These are phyloP conservation scores for Eudasyphora cyanicolor DNA, from an alignment of 2,888 invertebrate genomes.

Conservation along the genomic window DNA sequence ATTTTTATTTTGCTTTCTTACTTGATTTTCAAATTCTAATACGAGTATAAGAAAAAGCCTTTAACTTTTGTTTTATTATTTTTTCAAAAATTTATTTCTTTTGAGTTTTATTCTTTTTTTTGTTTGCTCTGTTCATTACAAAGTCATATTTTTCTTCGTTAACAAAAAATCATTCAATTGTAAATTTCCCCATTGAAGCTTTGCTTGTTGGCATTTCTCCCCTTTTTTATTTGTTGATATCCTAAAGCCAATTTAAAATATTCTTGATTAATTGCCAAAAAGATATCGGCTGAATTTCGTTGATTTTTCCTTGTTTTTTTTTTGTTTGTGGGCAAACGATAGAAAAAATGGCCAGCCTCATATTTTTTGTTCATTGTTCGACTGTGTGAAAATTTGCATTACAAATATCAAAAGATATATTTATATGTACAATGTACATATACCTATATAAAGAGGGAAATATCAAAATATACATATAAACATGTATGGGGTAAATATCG, in stretches of 20 bases:
- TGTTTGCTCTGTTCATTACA: not conserved
- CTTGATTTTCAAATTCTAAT: not conserved
- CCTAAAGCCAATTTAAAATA: constrained; percentile 66
- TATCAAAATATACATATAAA: too few relatives aligned
- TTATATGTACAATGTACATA: not conserved
- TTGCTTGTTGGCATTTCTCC: constrained; percentile 1
- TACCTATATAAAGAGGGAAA: not conserved
- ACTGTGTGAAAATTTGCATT: constrained; percentile 52
- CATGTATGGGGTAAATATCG: not conserved
- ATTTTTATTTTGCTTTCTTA: too few relatives aligned
- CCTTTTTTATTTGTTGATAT: constrained; percentile 42
- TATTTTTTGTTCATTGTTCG: not conserved
- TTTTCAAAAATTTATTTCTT: too few relatives aligned
- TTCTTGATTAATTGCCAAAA: constrained; percentile 68
- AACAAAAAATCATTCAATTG: constrained; percentile 66
- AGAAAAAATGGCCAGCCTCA: constrained; percentile 22
- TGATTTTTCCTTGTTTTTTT: not conserved
- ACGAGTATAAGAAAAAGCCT: constrained; percentile 43
- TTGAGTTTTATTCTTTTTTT: constrained; percentile 23
- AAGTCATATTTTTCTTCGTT: constrained; percentile 13
- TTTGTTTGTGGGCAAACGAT: not conserved
- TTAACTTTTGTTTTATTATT: too few relatives aligned
- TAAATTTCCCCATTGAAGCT: constrained; percentile 46
- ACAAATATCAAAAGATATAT: constrained; percentile 43
- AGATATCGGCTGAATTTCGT: constrained; percentile 58